Conservation (phyloP, 2,113 vertebrate species). For the Poicephalus meyeri region DNA sequence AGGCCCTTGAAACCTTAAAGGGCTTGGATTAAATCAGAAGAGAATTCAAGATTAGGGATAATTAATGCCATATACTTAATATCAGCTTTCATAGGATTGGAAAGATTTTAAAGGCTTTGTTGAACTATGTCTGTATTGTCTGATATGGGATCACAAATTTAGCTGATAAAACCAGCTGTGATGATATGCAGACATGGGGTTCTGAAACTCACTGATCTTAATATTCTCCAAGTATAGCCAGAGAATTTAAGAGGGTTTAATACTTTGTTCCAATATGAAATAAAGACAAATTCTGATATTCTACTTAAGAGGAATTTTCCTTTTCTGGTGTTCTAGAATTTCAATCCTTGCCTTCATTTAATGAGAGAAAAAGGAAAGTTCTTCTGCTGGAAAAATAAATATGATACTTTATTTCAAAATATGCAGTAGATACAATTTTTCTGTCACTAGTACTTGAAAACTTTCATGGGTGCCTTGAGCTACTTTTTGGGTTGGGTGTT, state of each 20-base stretch:
- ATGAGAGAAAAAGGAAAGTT: neutral
- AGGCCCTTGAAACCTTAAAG: neutral
- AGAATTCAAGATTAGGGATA: neutral
- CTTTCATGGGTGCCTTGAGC: neutral
- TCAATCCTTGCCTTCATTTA: neutral
- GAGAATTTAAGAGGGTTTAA: neutral
- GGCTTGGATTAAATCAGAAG: neutral
- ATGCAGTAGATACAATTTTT: neutral
- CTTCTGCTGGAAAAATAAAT: neutral
- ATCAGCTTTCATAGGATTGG: neutral
- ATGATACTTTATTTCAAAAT: neutral
- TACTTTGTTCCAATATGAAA: neutral
- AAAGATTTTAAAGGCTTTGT: neutral
- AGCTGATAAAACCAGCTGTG: neutral
- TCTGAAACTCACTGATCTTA: neutral
- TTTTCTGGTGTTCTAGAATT: neutral
- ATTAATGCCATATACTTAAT: neutral
- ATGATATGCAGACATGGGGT: neutral
- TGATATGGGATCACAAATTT: neutral
- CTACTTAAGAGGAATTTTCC: neutral
- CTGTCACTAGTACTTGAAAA: neutral
- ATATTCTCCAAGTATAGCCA: neutral
- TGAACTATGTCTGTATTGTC: fast-evolving
- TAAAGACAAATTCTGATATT: neutral
- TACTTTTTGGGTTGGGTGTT: fast-evolving